phyloP scores from a whole-genome alignment of 2,888 invertebrate genomes.

The Theristus sp. region DNA sequence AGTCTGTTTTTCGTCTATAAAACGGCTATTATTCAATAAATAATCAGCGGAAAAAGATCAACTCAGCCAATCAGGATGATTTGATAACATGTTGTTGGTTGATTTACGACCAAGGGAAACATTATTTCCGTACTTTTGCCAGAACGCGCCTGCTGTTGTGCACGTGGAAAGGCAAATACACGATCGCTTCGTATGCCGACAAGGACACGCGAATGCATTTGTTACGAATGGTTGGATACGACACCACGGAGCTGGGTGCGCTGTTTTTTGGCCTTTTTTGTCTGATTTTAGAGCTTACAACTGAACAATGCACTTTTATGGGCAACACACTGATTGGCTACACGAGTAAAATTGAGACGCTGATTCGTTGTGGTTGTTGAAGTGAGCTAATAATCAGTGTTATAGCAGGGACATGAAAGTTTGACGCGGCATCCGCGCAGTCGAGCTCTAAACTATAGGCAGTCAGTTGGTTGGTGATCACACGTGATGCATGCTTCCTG shows the following conservation, averaged over 20 bases:
- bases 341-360: background rate
- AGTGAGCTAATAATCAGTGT: too few species aligned
- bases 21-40: too few species aligned
- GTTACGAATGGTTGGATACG: conserved; percentile 7
- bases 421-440: too few species aligned
- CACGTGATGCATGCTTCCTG: too few species aligned
- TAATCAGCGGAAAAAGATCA: too few species aligned
- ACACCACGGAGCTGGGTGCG: background rate
- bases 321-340: background rate
- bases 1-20: too few species aligned
- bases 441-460: too few species aligned
- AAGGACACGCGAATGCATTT: conserved; percentile 19
- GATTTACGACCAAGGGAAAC: too few species aligned
- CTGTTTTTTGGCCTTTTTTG: background rate
- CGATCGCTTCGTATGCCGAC: conserved; percentile 2
- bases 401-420: background rate
- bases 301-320: background rate
- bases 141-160: background rate
- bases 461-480: too few species aligned
- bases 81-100: too few species aligned
- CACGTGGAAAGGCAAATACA: background rate
- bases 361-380: background rate
- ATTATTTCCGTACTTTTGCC: too few species aligned
- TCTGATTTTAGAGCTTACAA: background rate
- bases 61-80: background rate